Evolutionary conservation across 2,113 vertebrate genomes (phyloP).

Genomic region (Charadrius vociferus): DNA sequence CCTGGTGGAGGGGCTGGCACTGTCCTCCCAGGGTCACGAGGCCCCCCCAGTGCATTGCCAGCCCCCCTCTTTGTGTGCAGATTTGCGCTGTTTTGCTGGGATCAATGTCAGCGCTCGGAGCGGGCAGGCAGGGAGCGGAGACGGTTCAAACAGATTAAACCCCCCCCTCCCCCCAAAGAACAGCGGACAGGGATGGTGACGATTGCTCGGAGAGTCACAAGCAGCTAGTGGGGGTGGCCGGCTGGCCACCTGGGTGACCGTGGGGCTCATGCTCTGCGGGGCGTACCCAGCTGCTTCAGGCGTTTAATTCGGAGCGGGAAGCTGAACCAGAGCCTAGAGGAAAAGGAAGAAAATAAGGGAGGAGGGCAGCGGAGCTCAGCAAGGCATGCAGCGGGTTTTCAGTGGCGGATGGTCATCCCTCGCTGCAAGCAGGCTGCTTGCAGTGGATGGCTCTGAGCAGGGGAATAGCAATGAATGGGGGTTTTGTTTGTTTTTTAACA

Average conservation of each 20-base stretch:
- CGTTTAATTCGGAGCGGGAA: neutral
- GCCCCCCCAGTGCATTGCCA: neutral
- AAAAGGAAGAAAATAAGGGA: neutral
- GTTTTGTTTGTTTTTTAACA: neutral
- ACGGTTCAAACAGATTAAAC: neutral
- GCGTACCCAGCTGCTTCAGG: neutral
- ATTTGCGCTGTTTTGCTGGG: neutral
- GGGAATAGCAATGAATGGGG: neutral
- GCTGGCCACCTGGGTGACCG: neutral
- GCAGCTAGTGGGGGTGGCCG: neutral
- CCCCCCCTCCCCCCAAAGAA: fast-evolving
- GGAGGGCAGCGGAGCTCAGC: neutral
- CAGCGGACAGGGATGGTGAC: neutral
- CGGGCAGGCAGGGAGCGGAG: neutral
- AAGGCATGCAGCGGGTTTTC: neutral
- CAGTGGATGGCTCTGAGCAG: neutral
- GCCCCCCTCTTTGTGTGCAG: neutral
- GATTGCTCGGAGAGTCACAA: neutral
- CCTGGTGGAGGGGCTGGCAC: neutral
- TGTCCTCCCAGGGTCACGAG: neutral
- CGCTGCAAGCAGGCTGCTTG: neutral
- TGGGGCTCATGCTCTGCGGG: neutral
- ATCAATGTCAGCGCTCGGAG: neutral
- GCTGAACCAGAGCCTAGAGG: neutral
- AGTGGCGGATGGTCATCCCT: neutral